Base-by-base conservation (phyloP, 2,888 invertebrate species). In the Oeneis ivallda region DNA sequence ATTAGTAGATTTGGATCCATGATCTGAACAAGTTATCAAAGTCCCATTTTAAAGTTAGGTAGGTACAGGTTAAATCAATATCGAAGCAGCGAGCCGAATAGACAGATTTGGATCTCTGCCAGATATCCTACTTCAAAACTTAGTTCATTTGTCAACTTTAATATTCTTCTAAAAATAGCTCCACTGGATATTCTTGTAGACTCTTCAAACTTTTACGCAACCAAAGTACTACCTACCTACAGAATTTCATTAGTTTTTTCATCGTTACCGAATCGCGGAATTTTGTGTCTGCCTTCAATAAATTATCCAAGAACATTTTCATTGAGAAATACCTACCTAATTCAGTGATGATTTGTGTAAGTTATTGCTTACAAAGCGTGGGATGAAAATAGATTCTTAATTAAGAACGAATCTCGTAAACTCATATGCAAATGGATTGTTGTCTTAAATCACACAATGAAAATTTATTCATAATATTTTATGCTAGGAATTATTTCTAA, bases 31-130 rank as follows among this genome's bases (percentile, higher is more conserved):
- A 50, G 32, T 26, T 32, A 26, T 53, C 3, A 7, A 32, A 34
- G 53, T 37, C 9, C 53, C 37, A 37, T 53, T 53, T 37, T 10
- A 15, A 37, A 13, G n/a, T 53, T n/a, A n/a, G n/a, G n/a, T n/a
- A n/a, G n/a, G n/a, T 17, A 56, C 34, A 59, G 45, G 61, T 67
- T 66, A 65, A 70, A 70, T 70, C 70, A 69, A 70, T 70, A 69
- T 59, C 65, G 66, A 61, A 61, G 53, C 64, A 61, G 59, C 57
- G 54, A 60, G 56, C 59, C 65, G 52, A 45, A 58, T 62, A 59
- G 56, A 7, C n/a, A 32, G 52, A 17, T 53, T 70, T 70, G 70
- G 70, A 43, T 41, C 54, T 39, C 65, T 43, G 67, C 70, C 70
- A 69, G 65, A 49, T 56, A 65, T 64, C 62, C 61, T 37, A 57